These are phyloP conservation scores for Lacerta agilis DNA, from an alignment of 2,797 vertebrate genomes.

Conservation along the genomic window DNA sequence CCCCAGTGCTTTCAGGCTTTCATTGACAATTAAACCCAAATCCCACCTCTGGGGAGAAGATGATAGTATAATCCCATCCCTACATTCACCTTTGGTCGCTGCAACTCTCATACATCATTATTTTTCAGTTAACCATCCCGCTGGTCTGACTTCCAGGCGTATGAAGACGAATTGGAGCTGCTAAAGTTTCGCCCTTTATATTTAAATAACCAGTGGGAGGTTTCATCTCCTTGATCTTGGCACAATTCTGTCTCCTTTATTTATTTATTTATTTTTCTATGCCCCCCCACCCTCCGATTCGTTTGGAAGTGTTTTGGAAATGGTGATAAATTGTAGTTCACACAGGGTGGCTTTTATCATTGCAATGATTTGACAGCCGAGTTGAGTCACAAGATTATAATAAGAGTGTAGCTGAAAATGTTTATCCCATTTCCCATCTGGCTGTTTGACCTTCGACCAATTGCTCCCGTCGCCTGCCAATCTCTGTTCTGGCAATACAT, in stretches of 20 bases:
- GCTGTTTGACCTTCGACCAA: slow-evolving; percentile 67
- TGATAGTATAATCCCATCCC: not conserved
- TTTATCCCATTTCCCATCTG: slow-evolving; percentile 67
- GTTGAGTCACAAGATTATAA: slow-evolving; percentile 55
- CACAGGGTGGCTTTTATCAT: slow-evolving; percentile 42
- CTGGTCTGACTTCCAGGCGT: not conserved
- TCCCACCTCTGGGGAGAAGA: not conserved
- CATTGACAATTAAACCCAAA: not conserved
- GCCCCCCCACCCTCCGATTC: slow-evolving; percentile 38
- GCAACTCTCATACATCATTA: not conserved
- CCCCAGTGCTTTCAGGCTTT: not conserved
- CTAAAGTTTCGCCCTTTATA: slow-evolving; percentile 27
- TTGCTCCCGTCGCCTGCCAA: slow-evolving; percentile 69
- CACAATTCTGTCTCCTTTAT: slow-evolving; percentile 31
- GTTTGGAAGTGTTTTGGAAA: slow-evolving; percentile 56
- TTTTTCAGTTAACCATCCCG: slow-evolving; percentile 16
- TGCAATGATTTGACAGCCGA: slow-evolving; percentile 48
- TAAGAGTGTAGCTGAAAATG: slow-evolving; percentile 63
- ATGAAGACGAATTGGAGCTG: slow-evolving; percentile 1
- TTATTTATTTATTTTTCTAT: slow-evolving; percentile 32
- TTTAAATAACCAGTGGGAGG: slow-evolving; percentile 37
- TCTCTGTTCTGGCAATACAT: slow-evolving; percentile 67
- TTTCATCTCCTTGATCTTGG: slow-evolving; percentile 23
- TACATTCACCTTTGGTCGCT: not conserved
- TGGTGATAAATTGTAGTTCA: slow-evolving; percentile 46